Percentiles rank a stretch among this genome's conserved stretches.
These are phyloP conservation scores for Orius laevigatus DNA, from an alignment of 1,140 invertebrate genomes.

Conservation along the genomic window DNA sequence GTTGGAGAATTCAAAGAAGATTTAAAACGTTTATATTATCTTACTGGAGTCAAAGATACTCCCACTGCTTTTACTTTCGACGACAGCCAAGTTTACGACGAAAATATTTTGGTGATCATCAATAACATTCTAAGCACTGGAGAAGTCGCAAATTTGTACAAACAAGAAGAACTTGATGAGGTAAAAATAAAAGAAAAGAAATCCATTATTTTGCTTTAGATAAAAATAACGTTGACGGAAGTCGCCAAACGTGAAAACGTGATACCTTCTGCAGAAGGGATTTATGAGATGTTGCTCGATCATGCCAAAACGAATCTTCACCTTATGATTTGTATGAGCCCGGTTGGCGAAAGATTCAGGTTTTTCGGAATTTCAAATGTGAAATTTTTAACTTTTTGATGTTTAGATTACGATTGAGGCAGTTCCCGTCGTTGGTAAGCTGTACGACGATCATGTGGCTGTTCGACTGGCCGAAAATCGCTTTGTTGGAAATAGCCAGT, in stretches of 20 bases:
- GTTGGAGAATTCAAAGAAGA: slow-evolving; percentile 66
- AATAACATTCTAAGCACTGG: slow-evolving; percentile 74
- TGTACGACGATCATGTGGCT: slow-evolving; percentile 81
- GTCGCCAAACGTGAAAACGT: slow-evolving; percentile 45
- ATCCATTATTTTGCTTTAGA: slow-evolving; percentile 29
- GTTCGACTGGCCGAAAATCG: slow-evolving; percentile 67
- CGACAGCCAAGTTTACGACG: slow-evolving; percentile 61
- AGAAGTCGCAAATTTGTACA: slow-evolving; percentile 69
- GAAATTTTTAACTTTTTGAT: slow-evolving; percentile 9
- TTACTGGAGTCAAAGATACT: slow-evolving; percentile 55
- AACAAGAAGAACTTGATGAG: slow-evolving; percentile 68
- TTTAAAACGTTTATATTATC: slow-evolving; percentile 54
- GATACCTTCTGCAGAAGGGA: slow-evolving; percentile 42
- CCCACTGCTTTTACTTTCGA: slow-evolving; percentile 63
- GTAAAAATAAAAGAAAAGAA: slow-evolving; percentile 25
- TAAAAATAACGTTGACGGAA: slow-evolving; percentile 48
- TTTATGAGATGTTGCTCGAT: slow-evolving; percentile 55
- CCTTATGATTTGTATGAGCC: slow-evolving; percentile 69
- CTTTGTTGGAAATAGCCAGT: slow-evolving; percentile 64
- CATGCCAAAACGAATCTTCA: slow-evolving; percentile 60
- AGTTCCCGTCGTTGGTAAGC: slow-evolving; percentile 72
- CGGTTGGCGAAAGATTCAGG: slow-evolving; percentile 54
- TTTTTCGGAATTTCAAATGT: slow-evolving; percentile 18
- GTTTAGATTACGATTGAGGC: slow-evolving; percentile 54
- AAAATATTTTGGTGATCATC: slow-evolving; percentile 71